Evolutionary conservation across 2,797 vertebrate genomes (phyloP).

Genomic region (Cottoperca gobio): DNA sequence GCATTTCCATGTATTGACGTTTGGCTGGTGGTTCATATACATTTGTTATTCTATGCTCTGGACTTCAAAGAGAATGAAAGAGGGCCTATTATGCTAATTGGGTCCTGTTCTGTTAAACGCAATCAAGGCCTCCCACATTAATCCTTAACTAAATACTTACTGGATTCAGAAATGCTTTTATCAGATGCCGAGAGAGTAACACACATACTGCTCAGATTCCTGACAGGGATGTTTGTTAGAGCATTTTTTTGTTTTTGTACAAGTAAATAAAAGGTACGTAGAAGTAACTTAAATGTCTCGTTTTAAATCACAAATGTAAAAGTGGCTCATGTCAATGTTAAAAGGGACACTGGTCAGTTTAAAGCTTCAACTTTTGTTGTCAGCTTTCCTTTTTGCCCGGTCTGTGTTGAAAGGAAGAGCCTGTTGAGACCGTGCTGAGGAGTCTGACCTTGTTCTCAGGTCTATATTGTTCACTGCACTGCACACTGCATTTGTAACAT

Average conservation of each 20-base stretch:
- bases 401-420: slow-evolving; percentile 45
- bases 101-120: slow-evolving; percentile 85
- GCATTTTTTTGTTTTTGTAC: slow-evolving; percentile 35
- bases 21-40: slow-evolving; percentile 86
- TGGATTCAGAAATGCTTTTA: slow-evolving; percentile 71
- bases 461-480: slow-evolving; percentile 63
- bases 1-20: slow-evolving; percentile 88
- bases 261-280: slow-evolving; percentile 44
- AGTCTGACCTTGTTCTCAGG: slow-evolving; percentile 62
- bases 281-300: slow-evolving; percentile 46
- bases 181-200: slow-evolving; percentile 31
- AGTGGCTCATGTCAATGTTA: slow-evolving; percentile 15
- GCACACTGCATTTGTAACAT: slow-evolving; percentile 59
- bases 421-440: slow-evolving; percentile 49
- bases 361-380: slow-evolving; percentile 35
- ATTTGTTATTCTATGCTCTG: slow-evolving; percentile 87
- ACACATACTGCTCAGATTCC: slow-evolving; percentile 41
- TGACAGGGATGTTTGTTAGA: slow-evolving; percentile 53
- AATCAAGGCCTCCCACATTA: slow-evolving; percentile 82
- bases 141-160: slow-evolving; percentile 83
- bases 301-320: slow-evolving; percentile 26
- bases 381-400: not conserved
- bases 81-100: slow-evolving; percentile 87
- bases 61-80: slow-evolving; percentile 89
- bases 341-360: slow-evolving; percentile 22